These are phyloP conservation scores for Lanius collurio DNA, from an alignment of 2,113 vertebrate genomes.

Conservation along the genomic window DNA sequence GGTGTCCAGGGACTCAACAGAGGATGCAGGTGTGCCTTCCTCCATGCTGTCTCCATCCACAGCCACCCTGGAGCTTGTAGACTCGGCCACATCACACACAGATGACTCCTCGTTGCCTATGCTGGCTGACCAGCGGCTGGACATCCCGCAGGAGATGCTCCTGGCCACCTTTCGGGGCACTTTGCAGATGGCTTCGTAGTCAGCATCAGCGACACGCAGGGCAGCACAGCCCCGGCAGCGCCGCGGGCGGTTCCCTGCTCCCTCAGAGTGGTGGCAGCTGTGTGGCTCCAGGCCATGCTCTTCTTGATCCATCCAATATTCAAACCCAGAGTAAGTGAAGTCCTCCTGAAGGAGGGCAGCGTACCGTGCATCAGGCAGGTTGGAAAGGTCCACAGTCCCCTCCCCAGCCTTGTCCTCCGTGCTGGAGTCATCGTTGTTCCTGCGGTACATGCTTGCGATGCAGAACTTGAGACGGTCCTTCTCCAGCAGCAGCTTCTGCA, in stretches of 20 bases:
- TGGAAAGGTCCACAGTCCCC: constrained; percentile 75
- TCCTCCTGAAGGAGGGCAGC: constrained; percentile 87
- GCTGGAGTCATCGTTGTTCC: constrained; percentile 76
- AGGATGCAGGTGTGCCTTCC: constrained; percentile 75
- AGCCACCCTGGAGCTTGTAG: constrained; percentile 45
- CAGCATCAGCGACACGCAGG: constrained; percentile 86
- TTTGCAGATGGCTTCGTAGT: constrained; percentile 93
- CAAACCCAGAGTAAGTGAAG: constrained; percentile 86
- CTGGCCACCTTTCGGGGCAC: constrained; percentile 85
- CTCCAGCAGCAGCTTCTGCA: constrained; percentile 90
- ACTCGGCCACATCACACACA: constrained; percentile 67
- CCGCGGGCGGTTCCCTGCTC: constrained; percentile 67
- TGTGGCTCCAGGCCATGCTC: constrained; percentile 75
- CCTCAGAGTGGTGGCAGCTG: constrained; percentile 73
- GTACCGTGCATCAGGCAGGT: constrained; percentile 78
- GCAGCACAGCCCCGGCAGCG: constrained; percentile 85
- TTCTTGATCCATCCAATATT: constrained; percentile 89
- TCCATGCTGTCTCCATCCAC: constrained; percentile 82
- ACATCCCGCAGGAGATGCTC: constrained; percentile 82
- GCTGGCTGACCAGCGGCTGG: constrained; percentile 76
- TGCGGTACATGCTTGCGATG: constrained; percentile 84
- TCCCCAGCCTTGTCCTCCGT: constrained; percentile 44
- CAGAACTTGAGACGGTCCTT: constrained; percentile 90
- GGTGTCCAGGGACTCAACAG: constrained; percentile 84
- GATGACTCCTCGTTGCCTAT: constrained; percentile 69